phyloP scores from a whole-genome alignment of 2,797 vertebrate genomes.

The Coregonus ussuriensis region DNA sequence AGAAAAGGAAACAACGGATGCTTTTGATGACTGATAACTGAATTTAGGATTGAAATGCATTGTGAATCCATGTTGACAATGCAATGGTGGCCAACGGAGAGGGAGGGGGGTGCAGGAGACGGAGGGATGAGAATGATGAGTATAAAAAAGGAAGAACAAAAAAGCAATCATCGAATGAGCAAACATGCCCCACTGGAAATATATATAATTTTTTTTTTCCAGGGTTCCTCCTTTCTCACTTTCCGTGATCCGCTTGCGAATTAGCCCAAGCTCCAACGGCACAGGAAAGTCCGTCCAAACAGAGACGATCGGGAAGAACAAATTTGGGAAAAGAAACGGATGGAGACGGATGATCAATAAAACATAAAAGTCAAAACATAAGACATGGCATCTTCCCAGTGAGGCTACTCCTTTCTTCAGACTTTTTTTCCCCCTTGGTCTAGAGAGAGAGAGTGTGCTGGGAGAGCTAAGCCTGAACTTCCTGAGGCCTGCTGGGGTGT shows the following conservation, averaged over 20 bases:
- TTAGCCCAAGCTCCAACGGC: conserved; percentile 64
- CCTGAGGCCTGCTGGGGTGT: conserved; percentile 66
- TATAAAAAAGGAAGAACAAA: conserved; percentile 47
- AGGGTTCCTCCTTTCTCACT: conserved; percentile 44
- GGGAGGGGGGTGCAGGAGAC: conserved; percentile 60
- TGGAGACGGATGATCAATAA: conserved; percentile 65
- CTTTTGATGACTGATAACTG: conserved; percentile 26
- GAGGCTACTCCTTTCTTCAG: conserved; percentile 69
- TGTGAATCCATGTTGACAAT: conserved; percentile 54
- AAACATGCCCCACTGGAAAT: conserved; percentile 60
- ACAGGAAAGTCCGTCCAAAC: conserved; percentile 62
- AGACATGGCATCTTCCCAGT: conserved; percentile 79
- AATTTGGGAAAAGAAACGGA: conserved; percentile 66
- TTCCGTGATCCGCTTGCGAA: conserved; percentile 63
- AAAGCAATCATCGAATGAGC: conserved; percentile 60
- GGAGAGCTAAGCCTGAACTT: conserved; percentile 59
- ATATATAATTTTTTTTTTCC: conserved; percentile 25
- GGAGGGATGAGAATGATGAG: conserved; percentile 64
- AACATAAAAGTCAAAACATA: conserved; percentile 67
- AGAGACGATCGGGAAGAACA: conserved; percentile 63
- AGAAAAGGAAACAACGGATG: conserved; percentile 36
- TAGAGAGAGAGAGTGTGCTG: conserved; percentile 24
- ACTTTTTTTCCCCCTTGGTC: conserved; percentile 43
- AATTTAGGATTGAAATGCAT: conserved; percentile 53
- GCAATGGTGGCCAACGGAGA: conserved; percentile 44